These are phyloP conservation scores for Drosophila serrata DNA, from an alignment of 1,140 invertebrate species.

Conservation along the genomic window DNA sequence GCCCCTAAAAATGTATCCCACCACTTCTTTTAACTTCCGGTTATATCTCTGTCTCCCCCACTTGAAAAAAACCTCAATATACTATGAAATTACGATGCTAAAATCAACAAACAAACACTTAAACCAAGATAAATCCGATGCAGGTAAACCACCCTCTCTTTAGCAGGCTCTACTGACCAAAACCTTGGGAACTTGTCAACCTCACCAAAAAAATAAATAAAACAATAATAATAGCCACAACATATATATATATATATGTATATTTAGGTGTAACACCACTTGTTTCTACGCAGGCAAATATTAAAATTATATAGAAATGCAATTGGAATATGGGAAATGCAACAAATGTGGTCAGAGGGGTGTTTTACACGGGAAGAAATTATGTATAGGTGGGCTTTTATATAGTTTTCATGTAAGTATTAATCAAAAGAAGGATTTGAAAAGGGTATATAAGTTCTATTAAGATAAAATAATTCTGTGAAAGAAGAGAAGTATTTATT, in stretches of 20 bases:
- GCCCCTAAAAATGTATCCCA: neutral
- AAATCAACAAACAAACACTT: slow-evolving; percentile 49
- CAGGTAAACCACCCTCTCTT: slow-evolving; percentile 8
- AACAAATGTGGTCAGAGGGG: slow-evolving; percentile 36
- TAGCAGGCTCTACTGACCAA: slow-evolving; percentile 38
- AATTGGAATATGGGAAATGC: slow-evolving; percentile 44
- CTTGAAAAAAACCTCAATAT: slow-evolving; percentile 44
- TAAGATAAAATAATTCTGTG: neutral
- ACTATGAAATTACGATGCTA: slow-evolving; percentile 32
- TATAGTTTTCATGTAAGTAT: too few relatives aligned
- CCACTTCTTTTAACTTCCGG: slow-evolving; percentile 26
- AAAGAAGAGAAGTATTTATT: neutral
- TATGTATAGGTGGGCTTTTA: too few relatives aligned
- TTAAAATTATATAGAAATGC: slow-evolving; percentile 76
- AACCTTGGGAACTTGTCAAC: slow-evolving; percentile 52
- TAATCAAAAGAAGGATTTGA: neutral
- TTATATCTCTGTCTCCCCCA: slow-evolving; percentile 6
- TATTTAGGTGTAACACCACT: slow-evolving; percentile 51
- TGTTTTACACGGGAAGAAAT: slow-evolving; percentile 11
- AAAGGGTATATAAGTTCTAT: too few relatives aligned
- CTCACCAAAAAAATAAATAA: neutral
- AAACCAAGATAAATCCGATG: slow-evolving; percentile 41
- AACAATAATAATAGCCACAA: slow-evolving; percentile 22
- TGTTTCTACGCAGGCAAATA: slow-evolving; percentile 71
- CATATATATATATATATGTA: slow-evolving; percentile 7